phyloP scores from a whole-genome alignment of 2,797 vertebrate genomes.

The Leptatherina wallacei region DNA sequence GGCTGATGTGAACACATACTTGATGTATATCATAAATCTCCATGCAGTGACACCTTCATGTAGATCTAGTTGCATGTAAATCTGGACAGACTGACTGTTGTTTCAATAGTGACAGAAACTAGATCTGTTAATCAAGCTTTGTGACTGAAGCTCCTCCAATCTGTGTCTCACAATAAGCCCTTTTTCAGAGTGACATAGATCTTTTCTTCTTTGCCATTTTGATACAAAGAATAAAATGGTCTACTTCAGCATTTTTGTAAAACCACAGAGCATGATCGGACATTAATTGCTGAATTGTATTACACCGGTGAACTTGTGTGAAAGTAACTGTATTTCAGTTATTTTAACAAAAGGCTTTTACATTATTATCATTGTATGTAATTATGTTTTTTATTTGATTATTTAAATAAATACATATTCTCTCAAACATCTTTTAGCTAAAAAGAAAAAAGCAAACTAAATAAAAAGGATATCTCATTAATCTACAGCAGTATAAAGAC shows the following conservation, averaged over 20 bases:
- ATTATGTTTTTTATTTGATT: no score
- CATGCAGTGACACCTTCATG: no score
- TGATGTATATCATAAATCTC: background rate
- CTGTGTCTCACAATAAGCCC: background rate
- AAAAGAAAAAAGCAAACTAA: background rate
- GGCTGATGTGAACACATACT: background rate
- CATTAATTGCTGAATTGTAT: background rate
- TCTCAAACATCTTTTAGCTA: background rate
- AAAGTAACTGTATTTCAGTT: background rate
- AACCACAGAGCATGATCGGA: background rate
- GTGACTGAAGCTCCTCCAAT: background rate
- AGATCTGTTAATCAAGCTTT: background rate
- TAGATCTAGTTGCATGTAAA: background rate
- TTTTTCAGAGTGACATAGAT: background rate
- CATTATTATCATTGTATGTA: no score
- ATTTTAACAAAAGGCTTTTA: background rate
- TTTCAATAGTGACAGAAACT: background rate
- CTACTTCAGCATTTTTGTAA: background rate
- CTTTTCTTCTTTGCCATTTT: background rate
- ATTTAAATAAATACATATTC: no score
- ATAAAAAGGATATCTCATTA: no score
- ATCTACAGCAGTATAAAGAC: no score
- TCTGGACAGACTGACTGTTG: background rate
- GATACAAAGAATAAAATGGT: background rate
- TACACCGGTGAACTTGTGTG: background rate